Evolutionary conservation across 2,888 invertebrate genomes (phyloP).

Genomic region (Leucophenga montana): DNA sequence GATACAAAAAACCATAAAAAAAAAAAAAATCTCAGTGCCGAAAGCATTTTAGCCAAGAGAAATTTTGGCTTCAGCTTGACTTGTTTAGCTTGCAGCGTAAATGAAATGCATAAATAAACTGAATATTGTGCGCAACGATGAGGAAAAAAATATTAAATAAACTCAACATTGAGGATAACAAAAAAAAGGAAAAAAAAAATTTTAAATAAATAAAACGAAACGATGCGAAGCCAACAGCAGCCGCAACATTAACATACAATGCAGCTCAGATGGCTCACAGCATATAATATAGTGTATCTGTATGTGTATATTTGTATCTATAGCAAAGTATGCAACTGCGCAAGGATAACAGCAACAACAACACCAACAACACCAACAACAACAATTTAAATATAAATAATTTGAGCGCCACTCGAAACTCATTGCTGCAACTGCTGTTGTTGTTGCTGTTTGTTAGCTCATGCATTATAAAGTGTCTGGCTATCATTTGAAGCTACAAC

Average conservation of each 20-base stretch:
- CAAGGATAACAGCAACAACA: conserved; percentile 46
- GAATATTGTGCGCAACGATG: conserved; percentile 11
- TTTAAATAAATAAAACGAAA: too few species aligned
- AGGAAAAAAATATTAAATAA: background rate
- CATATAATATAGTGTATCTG: background rate
- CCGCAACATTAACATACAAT: conserved; percentile 19
- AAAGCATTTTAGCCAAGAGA: background rate
- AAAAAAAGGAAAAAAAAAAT: conserved; percentile 3
- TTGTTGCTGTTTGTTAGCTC: conserved; percentile 15
- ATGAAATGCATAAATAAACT: conserved; percentile 64
- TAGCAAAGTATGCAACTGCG: conserved; percentile 19
- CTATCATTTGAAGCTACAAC: conserved; percentile 60
- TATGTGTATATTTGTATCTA: background rate
- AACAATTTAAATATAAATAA: conserved; percentile 33
- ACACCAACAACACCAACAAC: conserved; percentile 35
- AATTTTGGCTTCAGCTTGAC: conserved; percentile 11
- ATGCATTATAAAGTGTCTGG: conserved; percentile 62
- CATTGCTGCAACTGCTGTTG: conserved; percentile 6
- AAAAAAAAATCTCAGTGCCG: background rate
- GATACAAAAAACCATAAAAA: background rate
- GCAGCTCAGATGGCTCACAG: background rate
- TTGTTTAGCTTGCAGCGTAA: conserved; percentile 44
- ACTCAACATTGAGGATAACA: background rate
- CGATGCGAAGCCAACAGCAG: background rate
- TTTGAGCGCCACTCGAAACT: conserved; percentile 13